Evolutionary conservation across 2,797 vertebrate species (phyloP).

Genomic region (Sorex maritimensis): DNA sequence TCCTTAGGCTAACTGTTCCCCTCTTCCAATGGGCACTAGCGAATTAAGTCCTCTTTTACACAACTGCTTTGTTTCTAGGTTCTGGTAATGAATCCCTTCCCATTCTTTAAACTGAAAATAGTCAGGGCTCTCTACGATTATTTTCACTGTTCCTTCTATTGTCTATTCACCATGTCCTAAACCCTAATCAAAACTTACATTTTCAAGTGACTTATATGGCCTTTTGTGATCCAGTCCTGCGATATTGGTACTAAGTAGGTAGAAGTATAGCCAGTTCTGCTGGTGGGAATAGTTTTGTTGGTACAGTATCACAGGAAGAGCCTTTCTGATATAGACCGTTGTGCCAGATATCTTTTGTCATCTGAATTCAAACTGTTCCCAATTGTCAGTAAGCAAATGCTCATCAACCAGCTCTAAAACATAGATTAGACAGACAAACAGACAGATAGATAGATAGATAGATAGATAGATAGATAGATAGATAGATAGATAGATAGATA

Average conservation of each 20-base stretch:
- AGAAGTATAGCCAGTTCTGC: not conserved
- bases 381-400: not conserved
- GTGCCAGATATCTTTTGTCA: not conserved
- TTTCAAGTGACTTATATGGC: not conserved
- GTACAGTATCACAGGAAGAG: not conserved
- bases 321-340: not conserved
- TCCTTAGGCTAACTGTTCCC: not conserved
- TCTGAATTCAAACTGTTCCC: slow-evolving; percentile 8
- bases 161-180: slow-evolving; percentile 16
- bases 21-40: not conserved
- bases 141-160: not conserved
- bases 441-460: not conserved
- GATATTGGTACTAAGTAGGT: not conserved
- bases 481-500: not conserved
- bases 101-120: not conserved
- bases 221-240: not conserved
- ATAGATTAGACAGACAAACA: not conserved
- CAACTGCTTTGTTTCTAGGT: not conserved
- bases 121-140: not conserved
- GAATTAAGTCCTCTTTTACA: not conserved
- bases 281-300: not conserved
- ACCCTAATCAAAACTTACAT: not conserved
- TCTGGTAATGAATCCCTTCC: not conserved
- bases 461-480: too few species aligned
- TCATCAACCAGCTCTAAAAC: not conserved